phyloP scores from a whole-genome alignment of 2,797 vertebrate genomes.

The Mastacembelus armatus region DNA sequence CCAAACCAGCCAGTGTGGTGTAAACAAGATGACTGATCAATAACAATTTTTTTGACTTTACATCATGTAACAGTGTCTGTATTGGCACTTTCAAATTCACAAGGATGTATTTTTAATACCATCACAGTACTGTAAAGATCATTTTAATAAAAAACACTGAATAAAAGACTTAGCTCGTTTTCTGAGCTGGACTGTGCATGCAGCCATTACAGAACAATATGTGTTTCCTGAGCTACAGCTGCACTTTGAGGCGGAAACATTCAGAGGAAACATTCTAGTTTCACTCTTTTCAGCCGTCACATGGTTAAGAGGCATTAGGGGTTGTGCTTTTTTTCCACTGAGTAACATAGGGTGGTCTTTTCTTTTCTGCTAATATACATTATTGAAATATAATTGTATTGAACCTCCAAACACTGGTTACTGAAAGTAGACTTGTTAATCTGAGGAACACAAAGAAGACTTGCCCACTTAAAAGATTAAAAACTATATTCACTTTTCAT shows the following conservation, averaged over 20 bases:
- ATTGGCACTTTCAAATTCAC: background rate
- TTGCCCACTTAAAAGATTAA: background rate
- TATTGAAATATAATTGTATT: background rate
- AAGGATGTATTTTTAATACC: background rate
- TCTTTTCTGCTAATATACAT: background rate
- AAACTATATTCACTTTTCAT: background rate
- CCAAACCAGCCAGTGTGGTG: constrained; percentile 28
- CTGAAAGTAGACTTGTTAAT: background rate
- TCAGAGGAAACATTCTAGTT: constrained; percentile 12
- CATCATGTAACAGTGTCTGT: no score
- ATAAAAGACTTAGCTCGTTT: background rate
- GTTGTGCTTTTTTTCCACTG: background rate
- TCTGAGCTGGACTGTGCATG: background rate
- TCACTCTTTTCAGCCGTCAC: background rate
- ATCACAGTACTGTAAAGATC: constrained; percentile 22
- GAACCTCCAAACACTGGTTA: background rate
- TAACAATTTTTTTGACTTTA: no score
- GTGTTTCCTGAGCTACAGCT: constrained; percentile 18
- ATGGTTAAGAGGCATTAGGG: background rate
- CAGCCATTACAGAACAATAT: background rate
- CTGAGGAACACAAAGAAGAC: background rate
- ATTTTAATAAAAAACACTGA: constrained; percentile 3
- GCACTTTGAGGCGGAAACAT: background rate
- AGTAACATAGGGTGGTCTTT: background rate
- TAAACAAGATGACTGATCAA: no score